Evolutionary conservation across 1,140 invertebrate species (phyloP).

Genomic region (Philotrypesis tridentata): DNA sequence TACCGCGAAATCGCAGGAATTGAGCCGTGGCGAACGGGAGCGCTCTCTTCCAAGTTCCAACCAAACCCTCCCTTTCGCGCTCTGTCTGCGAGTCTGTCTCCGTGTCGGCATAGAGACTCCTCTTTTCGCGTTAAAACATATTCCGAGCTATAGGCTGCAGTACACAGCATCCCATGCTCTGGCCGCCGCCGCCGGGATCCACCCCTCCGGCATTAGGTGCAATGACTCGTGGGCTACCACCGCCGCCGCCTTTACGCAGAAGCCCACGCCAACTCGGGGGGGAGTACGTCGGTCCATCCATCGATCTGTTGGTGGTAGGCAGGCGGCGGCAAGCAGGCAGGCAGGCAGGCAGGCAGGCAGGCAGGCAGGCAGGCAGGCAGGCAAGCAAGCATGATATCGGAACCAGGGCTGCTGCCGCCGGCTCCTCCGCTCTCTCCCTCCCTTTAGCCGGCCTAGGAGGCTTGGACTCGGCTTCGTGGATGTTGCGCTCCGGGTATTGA

Average conservation of each 20-base stretch:
- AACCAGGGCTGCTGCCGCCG: constrained; percentile 25
- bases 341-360: not conserved
- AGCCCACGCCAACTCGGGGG: too few species aligned
- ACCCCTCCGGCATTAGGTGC: not conserved
- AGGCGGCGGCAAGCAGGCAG: not conserved
- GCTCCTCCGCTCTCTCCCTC: constrained; percentile 39
- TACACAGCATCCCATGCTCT: not conserved
- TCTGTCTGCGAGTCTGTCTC: too few species aligned
- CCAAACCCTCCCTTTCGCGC: too few species aligned
- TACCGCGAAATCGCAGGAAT: too few species aligned
- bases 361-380: not conserved
- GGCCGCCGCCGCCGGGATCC: too few species aligned
- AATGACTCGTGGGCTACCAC: not conserved
- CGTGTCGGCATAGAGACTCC: too few species aligned
- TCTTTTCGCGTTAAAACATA: not conserved
- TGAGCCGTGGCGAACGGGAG: too few species aligned
- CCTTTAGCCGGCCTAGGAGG: constrained; percentile 56
- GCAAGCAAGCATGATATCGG: not conserved
- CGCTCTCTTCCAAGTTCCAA: too few species aligned
- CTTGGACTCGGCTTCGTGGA: constrained; percentile 69
- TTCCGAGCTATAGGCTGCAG: not conserved
- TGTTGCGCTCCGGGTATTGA: constrained; percentile 70
- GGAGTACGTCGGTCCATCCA: constrained; percentile 18
- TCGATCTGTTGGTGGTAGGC: constrained; percentile 10
- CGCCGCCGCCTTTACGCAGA: not conserved